Evolutionary conservation across 2,113 vertebrate genomes (phyloP).

Genomic region (Dicerorhinus sumatrensis): DNA sequence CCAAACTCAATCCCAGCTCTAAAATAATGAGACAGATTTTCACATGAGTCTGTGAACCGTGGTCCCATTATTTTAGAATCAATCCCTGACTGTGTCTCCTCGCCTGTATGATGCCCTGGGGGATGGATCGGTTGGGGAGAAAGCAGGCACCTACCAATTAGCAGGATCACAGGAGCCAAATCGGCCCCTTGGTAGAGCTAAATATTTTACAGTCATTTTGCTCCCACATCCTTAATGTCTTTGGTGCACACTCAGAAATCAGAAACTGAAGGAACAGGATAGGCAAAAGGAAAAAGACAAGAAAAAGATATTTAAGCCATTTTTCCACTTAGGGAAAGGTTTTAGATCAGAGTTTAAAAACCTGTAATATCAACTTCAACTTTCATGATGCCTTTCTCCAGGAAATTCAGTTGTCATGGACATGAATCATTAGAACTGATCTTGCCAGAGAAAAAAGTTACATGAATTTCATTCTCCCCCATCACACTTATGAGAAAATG

Average conservation of each 20-base stretch:
- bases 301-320: background rate
- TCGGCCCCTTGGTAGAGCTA: slow-evolving; percentile 1
- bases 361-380: background rate
- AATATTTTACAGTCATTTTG: slow-evolving; percentile 61
- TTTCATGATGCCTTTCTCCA: background rate
- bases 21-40: slow-evolving; percentile 59
- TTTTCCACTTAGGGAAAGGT: background rate
- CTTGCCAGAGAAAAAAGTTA: background rate
- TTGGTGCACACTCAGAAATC: background rate
- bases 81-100: background rate
- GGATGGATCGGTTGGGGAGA: background rate
- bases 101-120: background rate
- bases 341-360: slow-evolving; percentile 39
- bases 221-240: background rate
- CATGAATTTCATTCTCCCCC: background rate
- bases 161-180: slow-evolving; percentile 58
- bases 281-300: background rate
- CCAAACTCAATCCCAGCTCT: slow-evolving; percentile 29
- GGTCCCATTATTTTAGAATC: slow-evolving; percentile 30
- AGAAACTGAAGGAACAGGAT: background rate
- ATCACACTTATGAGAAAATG: slow-evolving; percentile 47
- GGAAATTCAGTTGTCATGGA: slow-evolving; percentile 32
- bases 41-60: background rate
- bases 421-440: slow-evolving; percentile 42
- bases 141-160: slow-evolving; percentile 47